Evolutionary conservation across 2,113 vertebrate genomes (phyloP).

Genomic region (Calidris pygmaea): DNA sequence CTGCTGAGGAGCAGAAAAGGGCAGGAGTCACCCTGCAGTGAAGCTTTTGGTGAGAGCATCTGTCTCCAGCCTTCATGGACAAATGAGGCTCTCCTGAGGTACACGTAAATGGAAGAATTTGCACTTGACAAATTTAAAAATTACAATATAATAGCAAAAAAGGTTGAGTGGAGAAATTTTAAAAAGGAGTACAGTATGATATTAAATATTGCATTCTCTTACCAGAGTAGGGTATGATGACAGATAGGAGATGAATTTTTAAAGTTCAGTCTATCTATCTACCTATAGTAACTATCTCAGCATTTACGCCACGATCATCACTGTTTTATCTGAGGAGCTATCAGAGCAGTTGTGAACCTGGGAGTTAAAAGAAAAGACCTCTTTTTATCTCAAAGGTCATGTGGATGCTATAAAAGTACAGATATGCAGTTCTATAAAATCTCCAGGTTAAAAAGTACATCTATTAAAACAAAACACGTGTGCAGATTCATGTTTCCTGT

Average conservation of each 20-base stretch:
- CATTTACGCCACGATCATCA: constrained; percentile 37
- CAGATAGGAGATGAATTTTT: constrained; percentile 31
- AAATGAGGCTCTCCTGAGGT: neutral
- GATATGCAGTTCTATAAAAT: constrained; percentile 14
- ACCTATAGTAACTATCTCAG: neutral
- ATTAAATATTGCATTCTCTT: constrained; percentile 4
- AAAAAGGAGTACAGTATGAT: neutral
- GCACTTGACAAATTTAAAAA: neutral
- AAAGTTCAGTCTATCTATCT: constrained; percentile 47
- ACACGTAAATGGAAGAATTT: neutral
- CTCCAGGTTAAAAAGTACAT: constrained; percentile 5
- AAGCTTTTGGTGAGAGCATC: neutral
- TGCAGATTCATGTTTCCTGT: neutral
- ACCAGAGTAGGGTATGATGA: neutral
- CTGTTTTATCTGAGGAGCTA: constrained; percentile 38
- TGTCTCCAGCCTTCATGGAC: neutral
- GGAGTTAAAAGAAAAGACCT: constrained; percentile 49
- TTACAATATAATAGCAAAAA: neutral
- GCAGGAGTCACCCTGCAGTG: neutral
- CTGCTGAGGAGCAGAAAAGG: neutral
- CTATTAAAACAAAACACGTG: constrained; percentile 25
- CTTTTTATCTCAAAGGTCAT: constrained; percentile 50
- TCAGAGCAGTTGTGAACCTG: constrained; percentile 53
- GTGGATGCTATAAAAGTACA: constrained; percentile 19
- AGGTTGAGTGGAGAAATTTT: neutral